Conservation (phyloP, 1,140 invertebrate genomes). For the Scaptomyza graminum region DNA sequence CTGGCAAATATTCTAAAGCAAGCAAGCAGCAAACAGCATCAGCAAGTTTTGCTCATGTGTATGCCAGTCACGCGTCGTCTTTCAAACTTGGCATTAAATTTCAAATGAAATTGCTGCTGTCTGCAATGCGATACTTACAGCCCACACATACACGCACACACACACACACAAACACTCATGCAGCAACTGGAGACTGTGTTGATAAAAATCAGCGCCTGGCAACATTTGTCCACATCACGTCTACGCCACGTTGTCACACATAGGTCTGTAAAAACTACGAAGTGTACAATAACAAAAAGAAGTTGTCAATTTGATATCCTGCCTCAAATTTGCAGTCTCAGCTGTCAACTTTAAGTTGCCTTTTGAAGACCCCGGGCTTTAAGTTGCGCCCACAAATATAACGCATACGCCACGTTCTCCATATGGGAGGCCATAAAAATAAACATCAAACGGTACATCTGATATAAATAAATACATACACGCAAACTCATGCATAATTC, state of each 20-base stretch:
- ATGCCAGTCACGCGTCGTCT: constrained; percentile 70
- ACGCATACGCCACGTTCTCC: constrained; percentile 47
- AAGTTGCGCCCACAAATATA: constrained; percentile 9
- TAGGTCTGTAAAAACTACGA: constrained; percentile 25
- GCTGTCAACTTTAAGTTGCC: constrained; percentile 34
- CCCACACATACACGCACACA: constrained; percentile 2
- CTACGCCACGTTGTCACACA: constrained; percentile 60
- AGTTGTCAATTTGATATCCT: constrained; percentile 64
- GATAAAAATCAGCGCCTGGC: constrained; percentile 66
- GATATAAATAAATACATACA: constrained; percentile 32
- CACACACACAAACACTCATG: background rate
- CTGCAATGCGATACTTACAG: constrained; percentile 70
- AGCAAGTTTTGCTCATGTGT: constrained; percentile 37
- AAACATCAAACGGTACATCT: constrained; percentile 46
- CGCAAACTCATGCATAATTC: constrained; percentile 67
- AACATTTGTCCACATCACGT: constrained; percentile 74
- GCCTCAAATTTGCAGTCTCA: constrained; percentile 20
- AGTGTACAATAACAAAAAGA: constrained; percentile 12
- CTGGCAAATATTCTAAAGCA: constrained; percentile 1
- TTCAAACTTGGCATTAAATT: constrained; percentile 78
- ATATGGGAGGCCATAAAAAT: constrained; percentile 35
- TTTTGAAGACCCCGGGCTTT: constrained; percentile 40
- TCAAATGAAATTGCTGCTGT: constrained; percentile 80
- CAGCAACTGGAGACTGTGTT: constrained; percentile 3
- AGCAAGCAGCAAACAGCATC: too few species aligned